phyloP scores from a whole-genome alignment of 2,113 vertebrate species.

The Cynopterus brachyotis region DNA sequence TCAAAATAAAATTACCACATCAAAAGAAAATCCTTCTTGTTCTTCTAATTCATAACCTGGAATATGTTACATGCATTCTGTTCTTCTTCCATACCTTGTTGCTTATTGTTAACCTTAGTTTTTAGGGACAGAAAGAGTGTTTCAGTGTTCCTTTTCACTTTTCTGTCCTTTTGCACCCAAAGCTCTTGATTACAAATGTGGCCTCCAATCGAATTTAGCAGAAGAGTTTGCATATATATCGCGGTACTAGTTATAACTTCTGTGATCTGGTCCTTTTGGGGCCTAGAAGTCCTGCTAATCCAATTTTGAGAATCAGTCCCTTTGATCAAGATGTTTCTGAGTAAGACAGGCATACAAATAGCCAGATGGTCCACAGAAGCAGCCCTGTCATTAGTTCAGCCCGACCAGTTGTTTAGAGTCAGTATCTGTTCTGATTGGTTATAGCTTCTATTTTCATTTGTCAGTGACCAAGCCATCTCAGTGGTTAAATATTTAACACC shows the following conservation, averaged over 20 bases:
- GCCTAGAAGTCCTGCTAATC: neutral
- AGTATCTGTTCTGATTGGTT: neutral
- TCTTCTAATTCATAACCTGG: constrained; percentile 5
- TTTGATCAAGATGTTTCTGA: neutral
- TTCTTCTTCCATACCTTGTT: neutral
- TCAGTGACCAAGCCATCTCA: neutral
- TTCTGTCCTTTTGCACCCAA: neutral
- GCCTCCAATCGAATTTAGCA: neutral
- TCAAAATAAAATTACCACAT: constrained; percentile 46
- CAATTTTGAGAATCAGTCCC: neutral
- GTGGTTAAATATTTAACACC: constrained; percentile 1
- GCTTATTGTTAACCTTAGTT: neutral
- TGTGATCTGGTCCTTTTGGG: neutral
- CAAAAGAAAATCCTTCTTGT: constrained; percentile 7
- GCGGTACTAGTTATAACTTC: neutral
- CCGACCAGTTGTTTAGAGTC: neutral
- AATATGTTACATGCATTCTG: neutral
- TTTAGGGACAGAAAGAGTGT: neutral
- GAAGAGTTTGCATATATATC: constrained; percentile 15
- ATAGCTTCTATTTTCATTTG: neutral
- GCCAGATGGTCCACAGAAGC: neutral
- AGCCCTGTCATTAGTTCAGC: neutral
- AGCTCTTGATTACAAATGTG: neutral
- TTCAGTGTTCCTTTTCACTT: neutral
- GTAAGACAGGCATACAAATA: neutral